Base-by-base conservation (phyloP, 2,113 vertebrate genomes). In the Tychaedon coryphoeus region DNA sequence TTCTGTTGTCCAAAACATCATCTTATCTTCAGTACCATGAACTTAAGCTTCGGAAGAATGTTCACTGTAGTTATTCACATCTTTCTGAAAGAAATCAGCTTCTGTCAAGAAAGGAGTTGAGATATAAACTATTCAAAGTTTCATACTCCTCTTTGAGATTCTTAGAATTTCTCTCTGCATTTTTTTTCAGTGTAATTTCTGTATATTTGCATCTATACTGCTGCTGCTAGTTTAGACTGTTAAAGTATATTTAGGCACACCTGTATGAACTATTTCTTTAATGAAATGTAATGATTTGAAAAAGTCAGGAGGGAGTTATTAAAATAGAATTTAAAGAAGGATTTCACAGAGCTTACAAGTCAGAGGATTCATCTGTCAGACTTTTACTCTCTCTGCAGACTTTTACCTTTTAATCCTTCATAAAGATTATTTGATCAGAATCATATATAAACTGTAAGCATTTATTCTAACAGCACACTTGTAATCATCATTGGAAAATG, bases 1-100 rank as follows among this genome's bases (percentile, higher is more conserved):
- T 96, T 76, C 50, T 89, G n/a, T 61, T 92, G 48, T 87, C 83
- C 40, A 70, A 96, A 97, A 97, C 71, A 58, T 87, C n/a, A 6
- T 75, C 56, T 91, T 40, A 66, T 45, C 36, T 73, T 83, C 56
- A 73, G 22, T 43, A 77, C 28, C 14, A 24, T 80, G 82, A 81
- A 43, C 42, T 61, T 72, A 76, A 25, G 5, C 24, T 88, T 54
- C 4, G 65, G 66, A 94, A 93, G 62, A 38, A 42, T 86, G 43
- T 47, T 66, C 28, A 31, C 20, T 82, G 43, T 58, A 87, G 28
- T 60, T 88, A 85, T 85, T 92, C 73, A 92, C 16, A 1, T 12
- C 51, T 65, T 25, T 36, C 26, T 92, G 56, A 92, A 88, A 51
- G 61, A 93, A 96, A 96, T 70, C 23, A 78, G 10, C 50, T 96